Evolutionary conservation across 2,113 vertebrate genomes (phyloP).

Genomic region (Bostrychus sinensis): DNA sequence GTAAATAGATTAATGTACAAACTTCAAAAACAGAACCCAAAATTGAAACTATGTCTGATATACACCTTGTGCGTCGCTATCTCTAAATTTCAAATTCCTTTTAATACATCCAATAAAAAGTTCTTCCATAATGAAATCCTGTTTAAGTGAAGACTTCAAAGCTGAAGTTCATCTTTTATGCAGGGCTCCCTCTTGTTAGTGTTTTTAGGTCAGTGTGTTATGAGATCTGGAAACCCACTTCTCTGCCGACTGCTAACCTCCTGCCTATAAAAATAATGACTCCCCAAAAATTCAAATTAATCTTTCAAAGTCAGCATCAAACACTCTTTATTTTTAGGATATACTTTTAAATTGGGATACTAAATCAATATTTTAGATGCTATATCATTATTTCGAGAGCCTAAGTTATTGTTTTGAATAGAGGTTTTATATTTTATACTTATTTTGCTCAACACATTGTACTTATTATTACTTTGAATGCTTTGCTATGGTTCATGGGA

Average conservation of each 20-base stretch:
- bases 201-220: slow-evolving; percentile 10
- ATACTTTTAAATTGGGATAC: neutral
- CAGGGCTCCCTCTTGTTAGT: neutral
- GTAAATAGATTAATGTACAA: too few relatives aligned
- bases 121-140: neutral
- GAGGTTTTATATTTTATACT: neutral
- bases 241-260: neutral
- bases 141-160: neutral
- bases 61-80: neutral
- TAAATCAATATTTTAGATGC: neutral
- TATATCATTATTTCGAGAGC: neutral
- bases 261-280: neutral
- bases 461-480: too few relatives aligned
- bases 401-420: neutral
- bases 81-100: neutral
- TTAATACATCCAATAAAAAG: neutral
- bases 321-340: neutral
- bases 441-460: too few relatives aligned
- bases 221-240: neutral
- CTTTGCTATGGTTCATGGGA: too few relatives aligned
- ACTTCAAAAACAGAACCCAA: neutral
- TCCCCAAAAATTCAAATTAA: neutral
- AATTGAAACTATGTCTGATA: too few relatives aligned
- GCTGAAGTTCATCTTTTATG: neutral
- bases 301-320: neutral